phyloP scores from a whole-genome alignment of 2,113 vertebrate genomes.

The Sceloporus undulatus region DNA sequence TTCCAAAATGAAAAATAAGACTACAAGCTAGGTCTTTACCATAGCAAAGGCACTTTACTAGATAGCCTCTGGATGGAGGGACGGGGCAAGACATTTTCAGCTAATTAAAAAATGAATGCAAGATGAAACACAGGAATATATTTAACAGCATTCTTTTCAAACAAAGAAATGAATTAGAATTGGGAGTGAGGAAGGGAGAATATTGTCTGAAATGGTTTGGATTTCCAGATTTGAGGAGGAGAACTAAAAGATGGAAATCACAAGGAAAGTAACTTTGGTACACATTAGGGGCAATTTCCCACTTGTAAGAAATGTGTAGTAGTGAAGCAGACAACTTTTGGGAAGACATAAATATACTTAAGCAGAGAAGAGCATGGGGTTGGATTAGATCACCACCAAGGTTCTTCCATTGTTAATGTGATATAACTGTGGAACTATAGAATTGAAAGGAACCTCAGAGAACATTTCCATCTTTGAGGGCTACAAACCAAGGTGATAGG shows the following conservation, averaged over 20 bases:
- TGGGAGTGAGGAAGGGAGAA: background rate
- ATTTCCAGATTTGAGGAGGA: constrained; percentile 6
- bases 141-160: constrained; percentile 35
- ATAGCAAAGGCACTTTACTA: constrained; percentile 54
- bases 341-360: too few species aligned
- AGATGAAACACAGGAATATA: constrained; percentile 45
- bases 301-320: background rate
- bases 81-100: constrained; percentile 49
- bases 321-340: background rate
- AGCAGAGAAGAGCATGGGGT: too few species aligned
- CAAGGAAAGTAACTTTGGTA: too few species aligned
- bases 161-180: background rate
- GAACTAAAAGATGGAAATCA: background rate
- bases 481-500: too few species aligned
- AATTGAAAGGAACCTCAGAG: too few species aligned
- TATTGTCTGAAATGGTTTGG: too few species aligned
- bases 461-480: too few species aligned
- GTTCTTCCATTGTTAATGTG: too few species aligned
- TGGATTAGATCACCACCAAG: too few species aligned
- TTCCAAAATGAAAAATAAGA: constrained; percentile 53
- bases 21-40: constrained; percentile 32
- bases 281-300: background rate
- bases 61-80: constrained; percentile 45
- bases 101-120: constrained; percentile 48
- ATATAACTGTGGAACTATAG: too few species aligned